Base-by-base conservation (phyloP, 1,140 invertebrate species). In the Sitobion miscanthi region DNA sequence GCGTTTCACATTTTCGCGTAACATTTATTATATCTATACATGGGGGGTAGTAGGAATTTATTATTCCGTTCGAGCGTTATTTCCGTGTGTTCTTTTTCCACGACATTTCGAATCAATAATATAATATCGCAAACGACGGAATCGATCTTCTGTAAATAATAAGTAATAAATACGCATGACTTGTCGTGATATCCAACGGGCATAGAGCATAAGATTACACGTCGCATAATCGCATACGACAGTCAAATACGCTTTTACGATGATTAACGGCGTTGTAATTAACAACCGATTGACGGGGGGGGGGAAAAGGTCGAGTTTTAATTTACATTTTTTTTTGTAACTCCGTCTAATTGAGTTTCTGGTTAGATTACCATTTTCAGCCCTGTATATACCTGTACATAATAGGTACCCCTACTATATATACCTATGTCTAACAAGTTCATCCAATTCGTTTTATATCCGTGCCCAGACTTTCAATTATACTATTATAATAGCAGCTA, bases 401-500 rank as follows among this genome's bases (percentile, higher is more conserved):
- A 47, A 38, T 47, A 47, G 0, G 9, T 47, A 8, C 6, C 35
- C 35, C 35, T 35, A 35, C 35, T 35, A 35, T 35, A 35, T 47
- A 47, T 47, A 47, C 7, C 7, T 47, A 57, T 88, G 52, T 47
- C 35, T 90, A 90, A 62, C 52, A 38, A 90, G 89, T 69, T n/a
- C 11, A 69, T 90, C 7, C 20, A 90, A 90, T 62, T 62, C 25
- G 57, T 69, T 90, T 90, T 57, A 57, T 42, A 62, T 69, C n/a
- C 89, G 52, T 90, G 89, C 4, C 23, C 54, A n/a, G 89, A 90
- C 52, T 90, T 62, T 42, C 89, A 90, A 90, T 62, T 90, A 90
- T 90, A 20, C 38, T 62, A 30, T 69, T 90, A 62, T 69, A 69
- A 69, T n/a, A 69, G 62, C 14, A 69, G 62, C 30, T 69, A n/a